Evolutionary conservation across 2,113 vertebrate genomes (phyloP), one percentile per base, ranked within the genome.

Genomic region (Calidris pygmaea): DNA sequence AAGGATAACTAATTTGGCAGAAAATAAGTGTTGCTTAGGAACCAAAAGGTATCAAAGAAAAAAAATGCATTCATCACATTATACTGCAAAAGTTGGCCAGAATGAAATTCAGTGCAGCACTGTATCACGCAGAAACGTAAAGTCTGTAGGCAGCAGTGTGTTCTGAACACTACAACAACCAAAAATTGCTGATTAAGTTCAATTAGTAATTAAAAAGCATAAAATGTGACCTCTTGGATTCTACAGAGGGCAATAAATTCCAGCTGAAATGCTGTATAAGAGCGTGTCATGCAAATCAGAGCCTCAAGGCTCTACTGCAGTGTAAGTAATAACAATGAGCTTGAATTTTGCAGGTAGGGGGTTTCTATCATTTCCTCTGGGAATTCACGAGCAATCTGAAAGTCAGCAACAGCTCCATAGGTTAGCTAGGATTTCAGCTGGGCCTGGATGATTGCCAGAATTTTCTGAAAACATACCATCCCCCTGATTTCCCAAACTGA

Each of bases 171-270:
- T 12, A 53, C 39, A 12, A 70, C 24, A 75, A 82, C 21, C 24
- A 55, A 79, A 93, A 93, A 14, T 30, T 56, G 71, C 83, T 84
- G 68, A 81, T 79, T 52, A 81, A 85, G 56, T 71, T 87, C 58
- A 62, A 78, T 80, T 35, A 60, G 56, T 94, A 93, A 95, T 92
- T 83, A 83, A 92, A 73, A 93, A 29, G 52, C 83, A 47, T 90
- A 53, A 91, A 91, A 81, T 26, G 20, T 11, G 59, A 90, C 72
- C 84, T 50, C 66, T 67, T 20, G 9, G 65, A 56, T 90, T 89
- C 68, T 87, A 60, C 30, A 82, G 66, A 82, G 74, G 47, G 50
- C 73, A 88, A 22, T 35, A 82, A 95, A 87, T 87, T 70, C 81
- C 85, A 89, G 52, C 41, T 1, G 5, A 86, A 88, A 68, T 22